Percentiles rank a stretch among this genome's conserved stretches.
These are phyloP conservation scores for Gymnarchus niloticus DNA, from an alignment of 2,113 vertebrate genomes.

Conservation along the genomic window DNA sequence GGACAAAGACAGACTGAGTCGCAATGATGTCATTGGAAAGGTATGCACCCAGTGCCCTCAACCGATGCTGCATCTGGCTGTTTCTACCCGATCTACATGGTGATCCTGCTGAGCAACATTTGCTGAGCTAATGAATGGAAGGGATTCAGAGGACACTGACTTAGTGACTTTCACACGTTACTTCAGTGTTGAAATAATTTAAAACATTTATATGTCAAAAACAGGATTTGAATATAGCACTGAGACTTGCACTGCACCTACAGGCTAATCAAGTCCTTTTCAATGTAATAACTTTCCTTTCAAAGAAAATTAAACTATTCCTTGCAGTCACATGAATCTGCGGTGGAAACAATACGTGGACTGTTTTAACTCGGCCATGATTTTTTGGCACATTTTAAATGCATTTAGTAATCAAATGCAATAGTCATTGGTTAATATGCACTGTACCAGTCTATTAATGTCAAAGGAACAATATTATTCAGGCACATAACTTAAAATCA, in stretches of 20 bases:
- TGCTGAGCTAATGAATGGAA: neutral
- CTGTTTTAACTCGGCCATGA: too few relatives aligned
- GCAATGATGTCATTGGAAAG: slow-evolving; percentile 97
- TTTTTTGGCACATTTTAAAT: neutral
- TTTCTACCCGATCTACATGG: neutral
- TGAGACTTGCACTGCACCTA: too few relatives aligned
- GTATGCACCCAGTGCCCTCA: slow-evolving; percentile 50
- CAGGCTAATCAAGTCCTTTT: too few relatives aligned
- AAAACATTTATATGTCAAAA: too few relatives aligned
- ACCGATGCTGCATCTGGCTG: neutral
- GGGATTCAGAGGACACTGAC: neutral
- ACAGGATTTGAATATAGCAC: too few relatives aligned
- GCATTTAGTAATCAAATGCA: neutral
- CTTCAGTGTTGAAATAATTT: too few relatives aligned
- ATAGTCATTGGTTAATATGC: neutral
- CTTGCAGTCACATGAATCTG: too few relatives aligned
- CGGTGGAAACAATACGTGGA: too few relatives aligned
- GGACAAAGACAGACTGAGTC: slow-evolving; percentile 96
- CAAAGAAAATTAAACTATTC: too few relatives aligned
- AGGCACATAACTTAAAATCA: neutral
- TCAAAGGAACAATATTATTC: neutral
- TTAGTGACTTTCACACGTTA: neutral
- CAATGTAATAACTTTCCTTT: too few relatives aligned
- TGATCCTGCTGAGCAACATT: neutral
- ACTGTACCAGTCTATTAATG: neutral